phyloP scores from a whole-genome alignment of 2,888 invertebrate genomes.

The Zeuzera pyrina region DNA sequence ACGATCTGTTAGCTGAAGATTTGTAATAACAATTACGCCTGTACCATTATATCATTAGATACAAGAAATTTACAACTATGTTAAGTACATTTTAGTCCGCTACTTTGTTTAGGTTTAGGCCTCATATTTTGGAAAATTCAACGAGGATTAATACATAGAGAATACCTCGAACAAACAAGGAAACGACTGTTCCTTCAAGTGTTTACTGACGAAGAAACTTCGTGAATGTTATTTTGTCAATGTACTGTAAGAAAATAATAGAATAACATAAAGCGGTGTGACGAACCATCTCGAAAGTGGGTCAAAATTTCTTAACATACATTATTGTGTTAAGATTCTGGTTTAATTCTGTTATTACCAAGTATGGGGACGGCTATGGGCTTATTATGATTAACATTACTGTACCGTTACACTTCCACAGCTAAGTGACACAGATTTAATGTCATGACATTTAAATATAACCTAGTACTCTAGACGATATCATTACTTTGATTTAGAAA shows the following conservation, averaged over 20 bases:
- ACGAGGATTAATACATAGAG: no score
- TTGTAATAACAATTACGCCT: no score
- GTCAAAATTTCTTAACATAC: conserved; percentile 41
- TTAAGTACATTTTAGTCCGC: no score
- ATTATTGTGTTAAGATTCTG: conserved; percentile 38
- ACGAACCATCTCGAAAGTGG: conserved; percentile 36
- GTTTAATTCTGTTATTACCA: conserved; percentile 24
- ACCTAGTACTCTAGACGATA: conserved; percentile 27
- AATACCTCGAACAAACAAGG: no score
- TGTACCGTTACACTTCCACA: conserved; percentile 25
- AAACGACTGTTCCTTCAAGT: no score
- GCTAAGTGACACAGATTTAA: conserved; percentile 22
- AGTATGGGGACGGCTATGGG: conserved; percentile 38
- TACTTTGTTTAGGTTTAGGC: conserved; percentile 6
- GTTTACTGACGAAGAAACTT: no score
- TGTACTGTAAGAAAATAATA: no score
- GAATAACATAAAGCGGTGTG: conserved; percentile 15
- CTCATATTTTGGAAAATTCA: no score
- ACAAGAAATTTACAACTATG: no score
- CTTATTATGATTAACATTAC: conserved; percentile 41
- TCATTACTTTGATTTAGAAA: conserved; percentile 32
- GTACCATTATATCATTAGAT: no score
- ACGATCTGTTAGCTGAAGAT: conserved; percentile 12
- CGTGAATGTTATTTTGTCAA: no score
- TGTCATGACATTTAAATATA: conserved; percentile 28